Conservation (phyloP, 2,797 vertebrate species). For the Bovichtus diacanthus region DNA sequence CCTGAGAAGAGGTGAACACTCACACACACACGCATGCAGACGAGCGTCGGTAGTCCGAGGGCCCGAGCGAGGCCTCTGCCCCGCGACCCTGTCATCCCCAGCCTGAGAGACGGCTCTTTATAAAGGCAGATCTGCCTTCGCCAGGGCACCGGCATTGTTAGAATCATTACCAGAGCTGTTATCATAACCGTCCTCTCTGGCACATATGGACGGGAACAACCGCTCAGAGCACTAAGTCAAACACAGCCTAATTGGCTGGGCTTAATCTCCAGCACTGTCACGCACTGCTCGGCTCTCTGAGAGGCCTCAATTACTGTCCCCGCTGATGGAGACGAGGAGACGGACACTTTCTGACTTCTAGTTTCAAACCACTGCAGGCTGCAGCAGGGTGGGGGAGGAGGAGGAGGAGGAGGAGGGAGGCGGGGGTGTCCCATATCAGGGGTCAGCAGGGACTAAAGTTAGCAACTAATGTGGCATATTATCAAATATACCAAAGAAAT, state of each 20-base stretch:
- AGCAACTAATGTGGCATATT: not conserved
- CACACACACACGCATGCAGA: constrained; percentile 34
- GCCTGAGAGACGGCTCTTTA: constrained; percentile 31
- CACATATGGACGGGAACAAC: constrained; percentile 64
- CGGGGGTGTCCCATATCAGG: not conserved
- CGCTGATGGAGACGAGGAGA: constrained; percentile 53
- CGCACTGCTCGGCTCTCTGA: constrained; percentile 41
- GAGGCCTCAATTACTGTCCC: constrained; percentile 58
- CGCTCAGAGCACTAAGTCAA: constrained; percentile 72
- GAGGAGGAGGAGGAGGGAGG: not conserved
- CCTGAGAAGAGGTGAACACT: constrained; percentile 66
- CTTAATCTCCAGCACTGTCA: constrained; percentile 66
- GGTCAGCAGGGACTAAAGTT: not conserved
- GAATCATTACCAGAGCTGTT: constrained; percentile 65
- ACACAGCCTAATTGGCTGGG: constrained; percentile 72
- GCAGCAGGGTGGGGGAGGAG: not conserved
- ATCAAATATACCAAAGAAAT: constrained; percentile 8
- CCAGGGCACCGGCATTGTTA: constrained; percentile 43
- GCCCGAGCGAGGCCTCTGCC: constrained; percentile 6
- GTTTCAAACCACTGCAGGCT: constrained; percentile 35
- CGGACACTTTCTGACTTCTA: constrained; percentile 52
- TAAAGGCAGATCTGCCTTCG: constrained; percentile 27
- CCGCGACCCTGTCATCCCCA: constrained; percentile 22
- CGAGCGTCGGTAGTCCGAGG: constrained; percentile 25
- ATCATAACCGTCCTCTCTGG: constrained; percentile 56